A percentile compares a stretch with the other conserved stretches of the same genome.
Evolutionary conservation across 1,140 invertebrate genomes (phyloP).

Genomic region (Halictus rubicundus): DNA sequence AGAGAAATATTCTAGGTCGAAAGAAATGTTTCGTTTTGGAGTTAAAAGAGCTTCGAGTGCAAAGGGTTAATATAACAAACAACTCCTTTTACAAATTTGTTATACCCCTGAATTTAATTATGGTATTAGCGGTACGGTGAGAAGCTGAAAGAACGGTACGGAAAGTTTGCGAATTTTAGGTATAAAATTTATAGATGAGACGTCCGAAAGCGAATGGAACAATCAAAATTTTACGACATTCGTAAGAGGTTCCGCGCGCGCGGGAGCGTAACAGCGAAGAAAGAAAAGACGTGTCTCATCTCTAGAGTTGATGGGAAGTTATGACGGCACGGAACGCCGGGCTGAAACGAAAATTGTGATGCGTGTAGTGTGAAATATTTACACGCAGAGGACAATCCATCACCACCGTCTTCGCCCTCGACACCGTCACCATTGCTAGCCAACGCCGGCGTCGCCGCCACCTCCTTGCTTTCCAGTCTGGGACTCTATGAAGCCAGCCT

Average conservation of each 20-base stretch:
- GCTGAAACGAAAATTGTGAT: constrained; percentile 71
- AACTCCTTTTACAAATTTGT: no score
- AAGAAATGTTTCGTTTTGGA: no score
- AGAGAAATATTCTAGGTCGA: no score
- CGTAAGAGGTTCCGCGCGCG: constrained; percentile 40
- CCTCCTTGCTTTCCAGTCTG: constrained; percentile 60
- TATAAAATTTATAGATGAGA: neutral
- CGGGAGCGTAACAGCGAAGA: constrained; percentile 24
- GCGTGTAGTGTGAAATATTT: constrained; percentile 74
- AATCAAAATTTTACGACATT: neutral
- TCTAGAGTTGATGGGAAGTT: constrained; percentile 53
- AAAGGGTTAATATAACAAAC: no score
- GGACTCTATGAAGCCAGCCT: constrained; percentile 52
- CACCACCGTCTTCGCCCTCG: constrained; percentile 57
- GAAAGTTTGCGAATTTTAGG: neutral
- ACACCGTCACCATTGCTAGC: constrained; percentile 52
- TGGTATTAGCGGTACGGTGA: no score
- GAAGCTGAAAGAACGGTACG: neutral
- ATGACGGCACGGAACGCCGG: constrained; percentile 58
- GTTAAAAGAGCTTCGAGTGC: no score
- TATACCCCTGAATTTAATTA: no score
- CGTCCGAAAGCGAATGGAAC: neutral
- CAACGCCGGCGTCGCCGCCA: constrained; percentile 42
- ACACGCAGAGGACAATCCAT: constrained; percentile 73
- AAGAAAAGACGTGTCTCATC: constrained; percentile 40